Base-by-base conservation (phyloP, 2,888 invertebrate genomes). In the Eupithecia pulchellata region DNA sequence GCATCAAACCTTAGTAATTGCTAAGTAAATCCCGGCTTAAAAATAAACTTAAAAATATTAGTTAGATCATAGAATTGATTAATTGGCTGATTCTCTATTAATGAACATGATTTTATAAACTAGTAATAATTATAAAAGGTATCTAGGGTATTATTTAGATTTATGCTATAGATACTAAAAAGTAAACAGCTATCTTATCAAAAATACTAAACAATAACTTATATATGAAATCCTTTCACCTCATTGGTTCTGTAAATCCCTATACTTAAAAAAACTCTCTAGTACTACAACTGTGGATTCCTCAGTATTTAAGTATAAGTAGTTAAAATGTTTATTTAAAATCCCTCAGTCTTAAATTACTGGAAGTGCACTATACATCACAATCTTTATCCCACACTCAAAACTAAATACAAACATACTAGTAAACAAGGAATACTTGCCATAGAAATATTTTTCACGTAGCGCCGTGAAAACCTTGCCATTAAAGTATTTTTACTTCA, bases 1-100 rank as follows among this genome's bases (percentile, higher is more conserved):
- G 25, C 61, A 60, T 17, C 14, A 13, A 61, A 25, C 34, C 60
- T 34, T 32, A 58, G 27, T 20, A 62, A 87, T 86, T 85, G 85
- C 83, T 81, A 78, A 75, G 80, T 66, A 73, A 68, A 84, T 81
- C 84, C 84, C 85, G 84, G 82, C 82, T 80, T 71, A 66, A 14
- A 64, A 30, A 34, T 61, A 34, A 68, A 70, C 11, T 25, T 13
- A 1, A 39, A 47, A 20, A 20, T n/a, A 47, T 42, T n/a, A 42
- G 6, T 34, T 58, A 64, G 62, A 36, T 32, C 36, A 61, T 47
- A 69, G 3, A 69, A 34, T 36, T 27, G 47, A 27, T n/a, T 30
- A 20, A 25, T 55, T 30, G 17, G 11, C 17, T 47, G 64, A 29
- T 36, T 60, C 60, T 27, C 55, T 27, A n/a, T 27, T 57, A 27